Evolutionary conservation across 2,888 invertebrate genomes (phyloP), one percentile per base, ranked within the genome.

Genomic region (Rugalucina vietnamica): DNA sequence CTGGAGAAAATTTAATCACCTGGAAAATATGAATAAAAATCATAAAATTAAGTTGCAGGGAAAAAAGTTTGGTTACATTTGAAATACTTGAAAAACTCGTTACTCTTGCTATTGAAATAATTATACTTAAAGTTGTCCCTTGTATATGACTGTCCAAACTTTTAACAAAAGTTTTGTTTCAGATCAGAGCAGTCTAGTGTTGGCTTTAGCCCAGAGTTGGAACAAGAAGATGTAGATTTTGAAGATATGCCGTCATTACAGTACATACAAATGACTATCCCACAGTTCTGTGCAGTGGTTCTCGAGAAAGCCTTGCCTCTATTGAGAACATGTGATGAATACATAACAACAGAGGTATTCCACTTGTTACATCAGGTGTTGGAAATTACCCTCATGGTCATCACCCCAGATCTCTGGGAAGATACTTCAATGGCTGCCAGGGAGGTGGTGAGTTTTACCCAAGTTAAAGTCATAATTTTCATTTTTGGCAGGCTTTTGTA

Each of bases 241-340:
- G 93, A 93, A 24, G 93, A 94, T 54, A 90, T 90, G 71, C 91
- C 90, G 4, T 86, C 91, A 14, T 87, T 93, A 24, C 93, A 93
- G 85, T 91, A 90, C 79, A 86, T 91, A 43, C 94, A 94, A 90
- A 90, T 94, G 87, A 92, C 93, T 12, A 82, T 93, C 18, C 93
- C 94, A 8, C 94, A 94, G 88, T 93, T 92, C 86, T 93, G 92
- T 84, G 85, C 92, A n/a, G 81, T 86, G n/a, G 87, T 93, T 34
- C 81, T 93, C 70, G 91, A 93, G 82, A 91, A 89, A 73, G 83
- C 91, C 0, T 82, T 94, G 24, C 93, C 93, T 0, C 81, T 91
- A 34, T 83, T 94, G 50, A 91, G 89, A 79, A 90, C 92, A 0
- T 84, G 81, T 36, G 86, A 90, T 75, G 91, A 90, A 65, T 82